A percentile compares a stretch with the other conserved stretches of the same genome.
These are phyloP conservation scores for Gastrophryne carolinensis DNA, from an alignment of 2,797 vertebrate genomes.

Conservation along the genomic window DNA sequence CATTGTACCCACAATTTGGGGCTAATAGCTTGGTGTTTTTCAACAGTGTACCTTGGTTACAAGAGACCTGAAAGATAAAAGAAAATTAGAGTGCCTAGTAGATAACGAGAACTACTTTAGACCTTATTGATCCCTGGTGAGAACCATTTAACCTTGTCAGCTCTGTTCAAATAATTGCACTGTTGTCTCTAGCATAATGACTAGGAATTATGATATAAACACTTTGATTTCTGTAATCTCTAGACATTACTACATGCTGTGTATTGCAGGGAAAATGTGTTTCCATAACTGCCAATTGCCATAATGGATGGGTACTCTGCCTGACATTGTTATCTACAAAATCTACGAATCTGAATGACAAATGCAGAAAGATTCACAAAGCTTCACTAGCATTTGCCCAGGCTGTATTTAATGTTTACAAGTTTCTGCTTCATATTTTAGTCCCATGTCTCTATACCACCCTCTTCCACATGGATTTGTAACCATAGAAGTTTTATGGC, in stretches of 20 bases:
- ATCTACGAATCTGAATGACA: too few species aligned
- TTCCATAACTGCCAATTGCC: not conserved
- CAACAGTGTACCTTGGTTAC: slow-evolving; percentile 5
- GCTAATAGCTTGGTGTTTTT: slow-evolving; percentile 20
- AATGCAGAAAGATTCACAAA: too few species aligned
- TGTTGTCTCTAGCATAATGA: not conserved
- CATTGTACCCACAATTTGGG: not conserved
- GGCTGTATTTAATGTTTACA: too few species aligned
- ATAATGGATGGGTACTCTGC: not conserved
- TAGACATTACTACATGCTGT: not conserved
- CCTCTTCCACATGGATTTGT: too few species aligned
- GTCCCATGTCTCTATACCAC: too few species aligned
- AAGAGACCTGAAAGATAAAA: slow-evolving; percentile 18
- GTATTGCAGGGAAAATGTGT: not conserved
- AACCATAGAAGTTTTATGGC: too few species aligned
- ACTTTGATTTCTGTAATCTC: not conserved
- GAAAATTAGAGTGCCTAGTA: not conserved
- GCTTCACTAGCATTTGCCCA: too few species aligned
- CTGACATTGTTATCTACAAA: too few species aligned
- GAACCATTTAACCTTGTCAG: slow-evolving; percentile 13
- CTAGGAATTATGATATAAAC: not conserved
- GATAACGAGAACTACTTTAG: not conserved
- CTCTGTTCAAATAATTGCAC: not conserved
- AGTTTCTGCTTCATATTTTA: too few species aligned
- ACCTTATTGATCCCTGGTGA: not conserved